These are phyloP conservation scores for Littorina saxatilis DNA, from an alignment of 1,140 invertebrate genomes.

Conservation along the genomic window DNA sequence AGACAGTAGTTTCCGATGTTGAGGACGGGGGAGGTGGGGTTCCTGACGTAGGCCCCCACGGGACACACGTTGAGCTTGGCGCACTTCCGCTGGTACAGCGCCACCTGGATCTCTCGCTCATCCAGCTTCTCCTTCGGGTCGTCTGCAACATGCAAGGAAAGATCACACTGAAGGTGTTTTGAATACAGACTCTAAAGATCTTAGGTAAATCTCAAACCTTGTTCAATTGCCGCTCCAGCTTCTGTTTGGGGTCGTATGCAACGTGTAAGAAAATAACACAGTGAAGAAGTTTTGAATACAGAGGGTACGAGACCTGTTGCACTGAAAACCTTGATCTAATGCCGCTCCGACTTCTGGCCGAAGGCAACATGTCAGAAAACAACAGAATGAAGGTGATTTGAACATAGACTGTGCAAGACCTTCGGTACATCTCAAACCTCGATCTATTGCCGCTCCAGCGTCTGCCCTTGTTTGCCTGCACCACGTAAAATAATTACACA, in stretches of 20 bases:
- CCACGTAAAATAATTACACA: too few relatives aligned
- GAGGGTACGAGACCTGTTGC: background rate
- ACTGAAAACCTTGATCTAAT: background rate
- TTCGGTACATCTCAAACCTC: too few relatives aligned
- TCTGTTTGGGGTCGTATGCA: background rate
- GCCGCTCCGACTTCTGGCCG: background rate
- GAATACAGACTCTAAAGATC: background rate
- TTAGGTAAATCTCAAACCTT: too few relatives aligned
- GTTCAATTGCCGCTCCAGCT: background rate
- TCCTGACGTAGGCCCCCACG: slow-evolving; percentile 52
- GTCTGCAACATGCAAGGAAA: slow-evolving; percentile 36
- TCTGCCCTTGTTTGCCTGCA: too few relatives aligned
- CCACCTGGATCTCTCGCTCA: slow-evolving; percentile 51
- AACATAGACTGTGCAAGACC: background rate
- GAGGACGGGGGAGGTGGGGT: slow-evolving; percentile 41
- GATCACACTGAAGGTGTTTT: background rate
- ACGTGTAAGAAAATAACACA: background rate
- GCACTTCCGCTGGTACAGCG: slow-evolving; percentile 58
- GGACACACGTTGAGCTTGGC: slow-evolving; percentile 53
- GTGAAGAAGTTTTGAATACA: background rate
- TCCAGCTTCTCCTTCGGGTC: slow-evolving; percentile 46
- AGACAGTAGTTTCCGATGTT: slow-evolving; percentile 57
- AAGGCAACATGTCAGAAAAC: background rate
- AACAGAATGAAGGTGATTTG: background rate
- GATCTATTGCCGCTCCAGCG: too few relatives aligned